Evolutionary conservation across 2,113 vertebrate genomes (phyloP).

Genomic region (Phylloscopus trochiloides): DNA sequence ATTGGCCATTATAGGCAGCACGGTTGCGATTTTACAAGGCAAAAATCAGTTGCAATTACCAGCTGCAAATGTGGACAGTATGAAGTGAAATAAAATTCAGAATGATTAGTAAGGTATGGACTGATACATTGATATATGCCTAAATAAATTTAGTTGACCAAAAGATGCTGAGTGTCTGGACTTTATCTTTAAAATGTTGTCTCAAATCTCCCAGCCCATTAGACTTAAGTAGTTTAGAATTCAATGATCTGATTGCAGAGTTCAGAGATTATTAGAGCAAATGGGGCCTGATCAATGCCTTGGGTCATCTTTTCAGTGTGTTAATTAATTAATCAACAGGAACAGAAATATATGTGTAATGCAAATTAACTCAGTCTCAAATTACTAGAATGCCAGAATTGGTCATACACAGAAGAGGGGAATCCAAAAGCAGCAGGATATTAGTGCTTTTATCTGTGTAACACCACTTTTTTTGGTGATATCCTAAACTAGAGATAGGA

Average conservation of each 20-base stretch:
- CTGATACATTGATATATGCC: not conserved
- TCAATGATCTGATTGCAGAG: not conserved
- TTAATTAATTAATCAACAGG: constrained; percentile 22
- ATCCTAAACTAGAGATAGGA: not conserved
- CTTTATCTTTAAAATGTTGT: not conserved
- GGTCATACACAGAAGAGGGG: not conserved
- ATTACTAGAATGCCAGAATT: not conserved
- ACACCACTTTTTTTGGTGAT: not conserved
- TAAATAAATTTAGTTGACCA: not conserved
- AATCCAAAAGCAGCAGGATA: not conserved
- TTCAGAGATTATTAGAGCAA: constrained; percentile 14
- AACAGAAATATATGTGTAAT: constrained; percentile 4
- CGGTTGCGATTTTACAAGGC: not conserved
- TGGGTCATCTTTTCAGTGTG: not conserved
- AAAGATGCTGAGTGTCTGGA: not conserved
- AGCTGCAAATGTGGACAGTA: not conserved
- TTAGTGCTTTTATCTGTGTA: not conserved
- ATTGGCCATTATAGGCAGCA: not conserved
- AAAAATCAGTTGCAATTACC: not conserved
- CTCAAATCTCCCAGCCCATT: not conserved
- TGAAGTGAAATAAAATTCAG: not conserved
- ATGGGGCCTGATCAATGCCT: not conserved
- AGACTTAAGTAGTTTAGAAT: not conserved
- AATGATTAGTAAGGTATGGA: not conserved
- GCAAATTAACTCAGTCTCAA: not conserved